Conservation (phyloP, 2,888 invertebrate genomes). For the Leptodirus hochenwartii region DNA sequence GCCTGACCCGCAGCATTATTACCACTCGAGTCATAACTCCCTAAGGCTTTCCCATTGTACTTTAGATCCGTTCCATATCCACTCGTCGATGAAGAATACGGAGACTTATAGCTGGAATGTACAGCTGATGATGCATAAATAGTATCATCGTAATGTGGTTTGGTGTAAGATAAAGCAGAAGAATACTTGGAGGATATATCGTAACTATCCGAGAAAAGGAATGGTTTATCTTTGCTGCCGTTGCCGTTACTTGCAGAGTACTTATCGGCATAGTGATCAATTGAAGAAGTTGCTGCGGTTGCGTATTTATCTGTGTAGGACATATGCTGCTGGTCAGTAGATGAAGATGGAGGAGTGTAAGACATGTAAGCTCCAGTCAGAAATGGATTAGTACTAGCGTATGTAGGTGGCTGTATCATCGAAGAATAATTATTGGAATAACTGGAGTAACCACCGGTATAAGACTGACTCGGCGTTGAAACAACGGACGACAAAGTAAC, state of each 20-base stretch:
- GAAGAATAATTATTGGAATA: slow-evolving; percentile 17
- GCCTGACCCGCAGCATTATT: slow-evolving; percentile 7
- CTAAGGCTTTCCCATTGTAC: too few relatives aligned
- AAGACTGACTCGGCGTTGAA: slow-evolving; percentile 22
- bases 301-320: slow-evolving; percentile 22
- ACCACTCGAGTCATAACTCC: slow-evolving; percentile 10
- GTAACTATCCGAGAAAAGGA: too few relatives aligned
- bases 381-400: slow-evolving; percentile 41
- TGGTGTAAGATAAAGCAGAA: too few relatives aligned
- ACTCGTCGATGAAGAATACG: too few relatives aligned
- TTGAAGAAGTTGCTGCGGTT: too few relatives aligned
- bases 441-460: slow-evolving; percentile 20
- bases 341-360: slow-evolving; percentile 22
- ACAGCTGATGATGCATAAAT: too few relatives aligned
- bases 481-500: slow-evolving; percentile 35
- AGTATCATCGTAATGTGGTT: too few relatives aligned
- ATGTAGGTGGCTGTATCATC: slow-evolving; percentile 23
- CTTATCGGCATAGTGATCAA: too few relatives aligned
- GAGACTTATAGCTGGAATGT: too few relatives aligned
- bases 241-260: too few relatives aligned
- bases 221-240: too few relatives aligned
- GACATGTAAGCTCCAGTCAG: slow-evolving; percentile 29
- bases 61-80: slow-evolving; percentile 17
- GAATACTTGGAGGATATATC: too few relatives aligned
- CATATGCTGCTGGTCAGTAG: slow-evolving; percentile 15